phyloP scores from a whole-genome alignment of 2,888 invertebrate species.

The Drosophila helvetica region DNA sequence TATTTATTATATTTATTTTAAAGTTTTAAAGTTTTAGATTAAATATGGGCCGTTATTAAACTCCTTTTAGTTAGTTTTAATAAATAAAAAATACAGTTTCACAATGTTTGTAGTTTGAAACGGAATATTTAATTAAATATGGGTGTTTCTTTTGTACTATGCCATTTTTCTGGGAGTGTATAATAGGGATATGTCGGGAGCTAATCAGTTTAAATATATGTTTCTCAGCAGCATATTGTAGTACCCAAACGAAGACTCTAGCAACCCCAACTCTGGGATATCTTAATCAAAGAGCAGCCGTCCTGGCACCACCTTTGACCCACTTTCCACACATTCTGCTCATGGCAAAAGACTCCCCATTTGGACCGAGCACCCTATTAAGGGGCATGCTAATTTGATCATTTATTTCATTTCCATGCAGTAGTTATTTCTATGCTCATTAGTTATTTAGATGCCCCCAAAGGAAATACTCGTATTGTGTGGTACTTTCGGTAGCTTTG shows the following conservation, averaged over 20 bases:
- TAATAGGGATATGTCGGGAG: no score
- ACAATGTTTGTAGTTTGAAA: no score
- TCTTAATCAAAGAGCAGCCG: background rate
- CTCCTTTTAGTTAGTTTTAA: no score
- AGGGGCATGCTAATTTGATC: slow-evolving; percentile 19
- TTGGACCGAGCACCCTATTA: background rate
- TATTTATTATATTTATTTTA: no score
- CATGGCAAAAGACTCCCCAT: background rate
- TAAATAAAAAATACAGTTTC: no score
- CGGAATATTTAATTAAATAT: no score
- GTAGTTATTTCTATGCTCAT: slow-evolving; percentile 46
- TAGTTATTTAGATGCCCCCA: slow-evolving; percentile 59
- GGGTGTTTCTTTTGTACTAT: no score
- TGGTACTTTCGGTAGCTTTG: background rate
- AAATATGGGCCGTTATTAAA: no score
- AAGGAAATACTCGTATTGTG: background rate
- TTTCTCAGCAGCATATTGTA: background rate
- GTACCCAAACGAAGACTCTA: background rate
- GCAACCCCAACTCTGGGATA: no score
- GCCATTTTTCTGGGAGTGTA: no score
- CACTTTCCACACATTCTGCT: background rate
- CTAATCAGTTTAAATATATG: background rate
- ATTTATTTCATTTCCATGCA: slow-evolving; percentile 47
- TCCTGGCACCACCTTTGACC: background rate
- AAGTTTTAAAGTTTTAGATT: no score